These are phyloP conservation scores for Gobiocypris rarus DNA, from an alignment of 2,113 vertebrate species.

Conservation along the genomic window DNA sequence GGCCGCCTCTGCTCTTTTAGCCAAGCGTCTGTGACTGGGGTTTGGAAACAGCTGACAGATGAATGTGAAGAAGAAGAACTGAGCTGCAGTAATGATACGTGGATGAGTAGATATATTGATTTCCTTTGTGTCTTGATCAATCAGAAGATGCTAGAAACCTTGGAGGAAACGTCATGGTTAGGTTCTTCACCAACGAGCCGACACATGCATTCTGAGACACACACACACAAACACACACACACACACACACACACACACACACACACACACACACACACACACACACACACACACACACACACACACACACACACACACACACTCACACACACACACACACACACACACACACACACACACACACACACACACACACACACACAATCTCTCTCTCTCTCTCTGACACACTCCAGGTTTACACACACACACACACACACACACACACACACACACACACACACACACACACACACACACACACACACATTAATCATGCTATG, in stretches of 20 bases:
- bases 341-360: constrained; percentile 23
- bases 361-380: background rate
- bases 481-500: constrained; percentile 54
- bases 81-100: constrained; percentile 29
- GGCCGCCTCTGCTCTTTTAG: no score
- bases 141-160: background rate
- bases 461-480: background rate
- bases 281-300: no score
- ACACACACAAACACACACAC: background rate
- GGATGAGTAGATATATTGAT: constrained; percentile 48
- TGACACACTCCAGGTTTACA: background rate
- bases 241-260: background rate
- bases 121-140: constrained; percentile 40
- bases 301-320: no score
- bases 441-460: background rate
- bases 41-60: constrained; percentile 3
- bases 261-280: background rate
- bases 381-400: background rate
- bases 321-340: background rate
- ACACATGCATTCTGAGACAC: background rate
- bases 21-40: background rate
- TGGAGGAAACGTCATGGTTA: constrained; percentile 24
- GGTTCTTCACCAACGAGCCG: constrained; percentile 24
- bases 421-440: no score
- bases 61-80: background rate